These are phyloP conservation scores for Phycodurus eques DNA, from an alignment of 2,113 vertebrate species.

Conservation along the genomic window DNA sequence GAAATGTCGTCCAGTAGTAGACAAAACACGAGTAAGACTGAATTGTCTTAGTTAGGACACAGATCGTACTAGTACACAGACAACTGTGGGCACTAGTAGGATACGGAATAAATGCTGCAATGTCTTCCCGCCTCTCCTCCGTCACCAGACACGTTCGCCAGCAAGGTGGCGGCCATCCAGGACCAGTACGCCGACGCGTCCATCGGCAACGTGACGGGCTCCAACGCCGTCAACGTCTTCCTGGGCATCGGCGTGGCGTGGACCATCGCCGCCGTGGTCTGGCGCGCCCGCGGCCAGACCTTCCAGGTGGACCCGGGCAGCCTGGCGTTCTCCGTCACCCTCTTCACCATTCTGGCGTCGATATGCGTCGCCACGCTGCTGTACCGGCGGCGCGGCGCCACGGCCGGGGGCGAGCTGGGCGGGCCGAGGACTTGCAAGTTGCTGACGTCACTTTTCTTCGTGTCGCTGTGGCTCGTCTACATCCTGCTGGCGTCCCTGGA, in stretches of 20 bases:
- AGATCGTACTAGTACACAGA: not conserved
- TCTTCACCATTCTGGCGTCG: conserved; percentile 77
- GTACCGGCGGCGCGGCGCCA: conserved; percentile 71
- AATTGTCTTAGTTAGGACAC: too few relatives aligned
- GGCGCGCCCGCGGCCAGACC: conserved; percentile 68
- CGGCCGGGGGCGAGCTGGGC: conserved; percentile 78
- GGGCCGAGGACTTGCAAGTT: conserved; percentile 78
- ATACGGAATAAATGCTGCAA: too few relatives aligned
- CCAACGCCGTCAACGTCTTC: conserved; percentile 82
- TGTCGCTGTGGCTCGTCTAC: conserved; percentile 78
- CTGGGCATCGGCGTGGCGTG: conserved; percentile 81
- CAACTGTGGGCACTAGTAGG: too few relatives aligned
- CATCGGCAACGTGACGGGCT: conserved; percentile 81
- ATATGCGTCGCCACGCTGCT: conserved; percentile 67
- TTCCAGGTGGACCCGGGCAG: conserved; percentile 78
- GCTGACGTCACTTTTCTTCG: conserved; percentile 70
- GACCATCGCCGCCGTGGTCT: conserved; percentile 79
- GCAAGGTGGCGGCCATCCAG: conserved; percentile 82
- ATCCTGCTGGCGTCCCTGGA: conserved; percentile 79
- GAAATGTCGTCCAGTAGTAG: too few relatives aligned
- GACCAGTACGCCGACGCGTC: conserved; percentile 83
- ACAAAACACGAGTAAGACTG: too few relatives aligned
- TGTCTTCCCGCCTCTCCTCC: not conserved
- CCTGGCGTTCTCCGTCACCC: conserved; percentile 81
- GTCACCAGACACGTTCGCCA: conserved; percentile 77